Percentiles rank a stretch among this genome's conserved stretches.
Conservation (phyloP, 2,888 invertebrate species). For the Physocephala rufipes region DNA sequence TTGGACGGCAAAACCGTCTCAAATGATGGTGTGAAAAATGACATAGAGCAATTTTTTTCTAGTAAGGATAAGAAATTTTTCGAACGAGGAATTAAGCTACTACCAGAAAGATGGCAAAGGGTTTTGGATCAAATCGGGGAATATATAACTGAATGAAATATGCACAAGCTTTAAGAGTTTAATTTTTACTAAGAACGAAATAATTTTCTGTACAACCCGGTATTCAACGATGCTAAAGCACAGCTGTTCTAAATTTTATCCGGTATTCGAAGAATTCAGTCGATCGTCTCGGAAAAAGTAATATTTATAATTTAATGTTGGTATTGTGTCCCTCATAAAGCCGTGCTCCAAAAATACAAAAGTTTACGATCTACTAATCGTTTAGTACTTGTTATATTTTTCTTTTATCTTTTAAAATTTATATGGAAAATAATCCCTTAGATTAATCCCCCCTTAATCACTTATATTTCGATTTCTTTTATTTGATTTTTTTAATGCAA, state of each 20-base stretch:
- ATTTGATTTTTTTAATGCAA: background rate
- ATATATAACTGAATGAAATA: constrained; percentile 6
- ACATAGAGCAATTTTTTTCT: background rate
- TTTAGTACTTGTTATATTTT: too few species aligned
- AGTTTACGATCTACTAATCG: too few species aligned
- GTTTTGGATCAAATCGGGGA: constrained; percentile 7
- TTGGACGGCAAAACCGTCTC: background rate
- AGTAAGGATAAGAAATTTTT: constrained; percentile 7
- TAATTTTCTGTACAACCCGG: too few species aligned
- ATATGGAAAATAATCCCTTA: background rate
- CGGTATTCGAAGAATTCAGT: too few species aligned
- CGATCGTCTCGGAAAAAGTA: too few species aligned
- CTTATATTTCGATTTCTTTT: background rate
- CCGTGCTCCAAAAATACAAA: too few species aligned
- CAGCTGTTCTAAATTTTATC: too few species aligned
- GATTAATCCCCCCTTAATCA: background rate
- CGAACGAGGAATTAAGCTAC: background rate
- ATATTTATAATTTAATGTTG: too few species aligned
- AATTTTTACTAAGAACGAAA: too few species aligned
- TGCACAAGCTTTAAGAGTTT: too few species aligned
- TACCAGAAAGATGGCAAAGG: constrained; percentile 14
- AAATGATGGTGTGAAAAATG: background rate
- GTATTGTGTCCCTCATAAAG: too few species aligned
- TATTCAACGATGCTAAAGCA: too few species aligned
- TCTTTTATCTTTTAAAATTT: background rate